Evolutionary conservation across 2,888 invertebrate species (phyloP), one percentile per base, ranked within the genome.

Genomic region (Pachymerium ferrugineum): DNA sequence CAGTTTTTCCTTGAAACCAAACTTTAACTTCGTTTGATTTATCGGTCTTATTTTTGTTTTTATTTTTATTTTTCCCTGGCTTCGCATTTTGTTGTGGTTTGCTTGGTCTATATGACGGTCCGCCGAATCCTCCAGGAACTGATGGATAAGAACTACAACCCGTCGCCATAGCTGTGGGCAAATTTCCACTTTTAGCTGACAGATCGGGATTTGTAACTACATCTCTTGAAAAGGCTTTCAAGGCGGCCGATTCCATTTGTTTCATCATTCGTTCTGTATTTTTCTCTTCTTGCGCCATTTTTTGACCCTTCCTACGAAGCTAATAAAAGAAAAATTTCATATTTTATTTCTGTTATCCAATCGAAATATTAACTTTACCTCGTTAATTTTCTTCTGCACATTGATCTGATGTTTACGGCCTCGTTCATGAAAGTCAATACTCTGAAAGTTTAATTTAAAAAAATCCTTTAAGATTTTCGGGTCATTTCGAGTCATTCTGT

Each of bases 371-470:
- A 4, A 70, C 3, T 3, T 31, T 78, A 83, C 93, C 78, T 90
- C 89, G 77, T 90, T 89, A 77, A 97, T 88, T 76, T 90, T 89
- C 80, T 92, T 92, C 75, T 90, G 89, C 30, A 97, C 94, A 88
- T 91, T 94, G 81, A 93, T 91, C 81, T 96, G 92, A 83, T 97
- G 97, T 31, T 91, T 86, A 81, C 92, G 92, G 5, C 97, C 97
- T 84, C 90, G 90, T 83, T 97, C 97, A 82, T 97, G 97, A 81
- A 95, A 96, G 77, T 94, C 91, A 79, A 95, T 88, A 80, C 96
- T 97, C 93, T 94, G 82, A 47, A 86, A 76, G n/a, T 3, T 68
- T 25, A 30, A 72, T 68, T 25, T 76, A 70, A 35, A 14, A 71
- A 25, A 28, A 71, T 4, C 74, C 33, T 16, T 30, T 67, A 54